phyloP scores from a whole-genome alignment of 2,113 vertebrate genomes.

The Ceyx margarethae region DNA sequence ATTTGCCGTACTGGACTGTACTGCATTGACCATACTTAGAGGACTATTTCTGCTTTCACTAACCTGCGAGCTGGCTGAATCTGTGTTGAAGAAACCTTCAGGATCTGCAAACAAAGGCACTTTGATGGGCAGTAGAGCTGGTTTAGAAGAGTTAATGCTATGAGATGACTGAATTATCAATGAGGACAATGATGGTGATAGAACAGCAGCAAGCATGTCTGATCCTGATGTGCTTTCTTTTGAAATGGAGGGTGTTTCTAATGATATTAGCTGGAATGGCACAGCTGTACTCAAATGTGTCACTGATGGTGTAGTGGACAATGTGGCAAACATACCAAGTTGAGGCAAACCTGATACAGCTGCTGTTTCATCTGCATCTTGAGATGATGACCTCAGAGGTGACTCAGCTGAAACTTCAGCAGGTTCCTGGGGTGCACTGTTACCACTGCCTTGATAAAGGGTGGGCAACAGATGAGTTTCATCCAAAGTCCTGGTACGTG shows the following conservation, averaged over 20 bases:
- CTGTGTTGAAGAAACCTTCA: constrained; percentile 36
- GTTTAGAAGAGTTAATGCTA: constrained; percentile 63
- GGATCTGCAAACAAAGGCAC: constrained; percentile 34
- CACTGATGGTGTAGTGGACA: constrained; percentile 33
- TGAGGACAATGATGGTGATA: constrained; percentile 57
- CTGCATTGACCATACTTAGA: neutral
- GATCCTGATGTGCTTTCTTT: constrained; percentile 17
- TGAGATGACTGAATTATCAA: constrained; percentile 60
- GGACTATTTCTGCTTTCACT: constrained; percentile 32
- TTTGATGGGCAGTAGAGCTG: constrained; percentile 5
- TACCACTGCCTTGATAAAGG: constrained; percentile 76
- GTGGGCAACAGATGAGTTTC: constrained; percentile 73
- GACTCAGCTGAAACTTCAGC: constrained; percentile 75
- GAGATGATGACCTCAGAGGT: constrained; percentile 58
- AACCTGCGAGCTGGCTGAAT: constrained; percentile 31
- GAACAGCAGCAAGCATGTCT: constrained; percentile 15
- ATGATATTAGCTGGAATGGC: constrained; percentile 46
- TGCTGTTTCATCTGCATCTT: constrained; percentile 63
- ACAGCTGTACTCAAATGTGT: neutral
- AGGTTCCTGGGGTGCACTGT: constrained; percentile 76
- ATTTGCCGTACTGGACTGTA: neutral
- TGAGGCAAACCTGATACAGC: constrained; percentile 86
- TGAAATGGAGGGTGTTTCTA: constrained; percentile 59
- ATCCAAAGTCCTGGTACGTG: constrained; percentile 68
- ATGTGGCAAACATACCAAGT: constrained; percentile 64